Conservation (phyloP, 2,113 vertebrate species). For the Pluvialis apricaria region DNA sequence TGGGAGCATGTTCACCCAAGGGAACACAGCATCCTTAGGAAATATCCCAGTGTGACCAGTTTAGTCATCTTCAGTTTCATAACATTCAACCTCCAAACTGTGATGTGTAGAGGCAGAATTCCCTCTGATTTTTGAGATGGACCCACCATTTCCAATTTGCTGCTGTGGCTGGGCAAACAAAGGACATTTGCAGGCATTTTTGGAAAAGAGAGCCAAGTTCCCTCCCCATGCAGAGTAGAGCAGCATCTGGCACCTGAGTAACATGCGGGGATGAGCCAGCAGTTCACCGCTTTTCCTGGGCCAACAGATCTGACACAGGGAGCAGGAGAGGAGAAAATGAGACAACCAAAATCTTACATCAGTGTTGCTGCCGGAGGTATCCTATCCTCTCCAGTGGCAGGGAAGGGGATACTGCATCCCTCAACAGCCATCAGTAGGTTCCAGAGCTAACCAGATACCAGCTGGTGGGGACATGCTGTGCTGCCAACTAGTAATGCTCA, state of each 20-base stretch:
- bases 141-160: neutral
- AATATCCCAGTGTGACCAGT: neutral
- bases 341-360: neutral
- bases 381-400: neutral
- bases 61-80: slow-evolving; percentile 13
- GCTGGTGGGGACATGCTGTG: neutral
- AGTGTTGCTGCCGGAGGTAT: neutral
- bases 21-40: neutral
- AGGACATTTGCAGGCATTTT: neutral
- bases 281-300: neutral
- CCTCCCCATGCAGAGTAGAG: neutral
- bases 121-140: neutral
- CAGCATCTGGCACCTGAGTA: neutral
- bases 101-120: neutral
- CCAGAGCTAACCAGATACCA: neutral
- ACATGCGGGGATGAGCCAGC: neutral
- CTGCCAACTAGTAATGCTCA: neutral
- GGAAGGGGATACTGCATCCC: neutral
- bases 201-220: neutral
- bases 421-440: neutral
- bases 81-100: neutral
- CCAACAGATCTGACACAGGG: neutral
- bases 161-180: neutral
- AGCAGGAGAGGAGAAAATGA: neutral
- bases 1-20: neutral